Conservation (phyloP, 2,113 vertebrate genomes). For the Phodopus roborovskii region DNA sequence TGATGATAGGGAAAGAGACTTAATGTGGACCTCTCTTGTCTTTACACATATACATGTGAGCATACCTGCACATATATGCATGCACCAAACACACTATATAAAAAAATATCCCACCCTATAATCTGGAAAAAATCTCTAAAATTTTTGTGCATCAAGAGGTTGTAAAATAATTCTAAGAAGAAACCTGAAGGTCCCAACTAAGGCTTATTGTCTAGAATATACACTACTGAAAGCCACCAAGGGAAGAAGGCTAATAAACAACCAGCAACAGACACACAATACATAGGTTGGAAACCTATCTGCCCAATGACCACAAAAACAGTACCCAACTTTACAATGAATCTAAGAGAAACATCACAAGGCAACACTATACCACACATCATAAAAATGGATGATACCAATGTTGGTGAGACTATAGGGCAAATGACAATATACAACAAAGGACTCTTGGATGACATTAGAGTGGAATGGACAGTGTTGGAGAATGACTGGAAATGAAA, state of each 20-base stretch:
- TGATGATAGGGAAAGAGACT: neutral
- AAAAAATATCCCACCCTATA: neutral
- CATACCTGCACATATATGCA: neutral
- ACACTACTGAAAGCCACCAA: neutral
- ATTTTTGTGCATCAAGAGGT: constrained; percentile 5
- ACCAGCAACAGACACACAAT: neutral
- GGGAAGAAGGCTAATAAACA: neutral
- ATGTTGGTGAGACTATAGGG: neutral
- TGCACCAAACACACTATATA: neutral
- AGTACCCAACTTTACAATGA: neutral
- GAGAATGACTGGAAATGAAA: neutral
- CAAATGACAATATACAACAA: neutral
- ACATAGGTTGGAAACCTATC: neutral
- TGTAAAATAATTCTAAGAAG: neutral
- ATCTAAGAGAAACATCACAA: constrained; percentile 17
- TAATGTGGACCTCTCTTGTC: neutral
- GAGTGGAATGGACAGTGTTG: neutral
- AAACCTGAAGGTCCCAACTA: neutral
- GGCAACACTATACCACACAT: neutral
- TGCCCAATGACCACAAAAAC: constrained; percentile 1
- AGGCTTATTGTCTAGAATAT: neutral
- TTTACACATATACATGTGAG: neutral
- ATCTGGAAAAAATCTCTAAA: neutral
- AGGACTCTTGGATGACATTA: neutral
- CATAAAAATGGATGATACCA: neutral